These are phyloP conservation scores for Protodeltote pygarga DNA, from an alignment of 2,888 invertebrate genomes.

Conservation along the genomic window DNA sequence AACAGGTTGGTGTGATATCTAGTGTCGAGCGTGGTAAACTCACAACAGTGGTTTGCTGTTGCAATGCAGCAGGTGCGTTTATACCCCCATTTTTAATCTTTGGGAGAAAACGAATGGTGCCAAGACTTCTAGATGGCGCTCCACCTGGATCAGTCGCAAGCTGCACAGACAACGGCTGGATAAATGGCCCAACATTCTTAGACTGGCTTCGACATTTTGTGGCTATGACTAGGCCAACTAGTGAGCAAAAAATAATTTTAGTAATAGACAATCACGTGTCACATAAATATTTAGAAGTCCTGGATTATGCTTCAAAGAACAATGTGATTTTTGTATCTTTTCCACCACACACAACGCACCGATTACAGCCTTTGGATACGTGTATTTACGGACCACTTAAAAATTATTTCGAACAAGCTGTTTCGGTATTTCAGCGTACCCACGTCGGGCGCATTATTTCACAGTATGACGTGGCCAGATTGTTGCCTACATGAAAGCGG, in stretches of 20 bases:
- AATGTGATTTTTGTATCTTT: constrained; percentile 38
- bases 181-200: too few relatives aligned
- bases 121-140: too few relatives aligned
- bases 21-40: too few relatives aligned
- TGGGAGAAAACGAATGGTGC: too few relatives aligned
- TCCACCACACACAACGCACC: constrained; percentile 36
- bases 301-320: constrained; percentile 36
- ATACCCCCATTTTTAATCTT: too few relatives aligned
- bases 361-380: constrained; percentile 27
- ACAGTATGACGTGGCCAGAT: constrained; percentile 31
- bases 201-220: too few relatives aligned
- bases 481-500: constrained; percentile 35
- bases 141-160: too few relatives aligned
- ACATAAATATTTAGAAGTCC: constrained; percentile 29
- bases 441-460: constrained; percentile 33
- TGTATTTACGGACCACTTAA: constrained; percentile 33
- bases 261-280: constrained; percentile 31
- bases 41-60: too few relatives aligned
- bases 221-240: too few relatives aligned
- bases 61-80: too few relatives aligned
- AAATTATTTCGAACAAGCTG: constrained; percentile 31
- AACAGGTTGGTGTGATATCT: too few relatives aligned
- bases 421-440: constrained; percentile 27
- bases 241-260: constrained; percentile 27
- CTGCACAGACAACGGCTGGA: too few relatives aligned